Evolutionary conservation across 35 echinoderm and acorn worm species (phyloP).

Genomic region (Ophiothrix spiculata): DNA sequence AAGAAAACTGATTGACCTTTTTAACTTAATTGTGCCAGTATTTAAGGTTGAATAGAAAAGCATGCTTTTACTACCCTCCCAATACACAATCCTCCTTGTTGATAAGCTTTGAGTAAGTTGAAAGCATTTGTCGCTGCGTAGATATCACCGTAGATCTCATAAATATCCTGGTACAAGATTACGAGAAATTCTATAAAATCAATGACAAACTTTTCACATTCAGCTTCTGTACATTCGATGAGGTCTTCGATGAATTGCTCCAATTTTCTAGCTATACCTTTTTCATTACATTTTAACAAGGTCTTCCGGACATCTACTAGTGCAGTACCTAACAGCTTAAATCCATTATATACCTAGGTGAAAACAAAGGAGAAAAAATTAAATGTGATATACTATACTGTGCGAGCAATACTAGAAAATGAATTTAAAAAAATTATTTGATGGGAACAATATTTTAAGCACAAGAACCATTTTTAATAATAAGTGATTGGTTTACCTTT

Average conservation of each 20-base stretch:
- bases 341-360: constrained; percentile 40
- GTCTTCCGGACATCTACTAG: constrained; percentile 54
- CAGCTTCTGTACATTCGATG: constrained; percentile 35
- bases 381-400: too few relatives aligned
- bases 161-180: constrained; percentile 60
- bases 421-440: too few relatives aligned
- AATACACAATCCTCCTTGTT: constrained; percentile 74
- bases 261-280: constrained; percentile 39
- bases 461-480: too few relatives aligned
- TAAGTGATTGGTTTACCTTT: too few relatives aligned
- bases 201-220: constrained; percentile 55
- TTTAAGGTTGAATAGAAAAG: too few relatives aligned
- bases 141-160: constrained; percentile 78
- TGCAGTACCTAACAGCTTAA: constrained; percentile 48
- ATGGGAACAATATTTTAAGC: too few relatives aligned
- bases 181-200: constrained; percentile 45
- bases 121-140: constrained; percentile 51
- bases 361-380: not conserved
- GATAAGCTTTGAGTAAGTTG: constrained; percentile 47
- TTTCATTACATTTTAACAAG: constrained; percentile 38
- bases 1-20: too few relatives aligned
- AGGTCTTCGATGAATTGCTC: constrained; percentile 68
- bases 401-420: too few relatives aligned
- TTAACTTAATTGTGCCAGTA: too few relatives aligned
- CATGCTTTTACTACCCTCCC: constrained; percentile 63